Percentiles rank a stretch among this genome's conserved stretches.
Conservation (phyloP, 2,797 vertebrate genomes). For the Sebastes trivittatus region DNA sequence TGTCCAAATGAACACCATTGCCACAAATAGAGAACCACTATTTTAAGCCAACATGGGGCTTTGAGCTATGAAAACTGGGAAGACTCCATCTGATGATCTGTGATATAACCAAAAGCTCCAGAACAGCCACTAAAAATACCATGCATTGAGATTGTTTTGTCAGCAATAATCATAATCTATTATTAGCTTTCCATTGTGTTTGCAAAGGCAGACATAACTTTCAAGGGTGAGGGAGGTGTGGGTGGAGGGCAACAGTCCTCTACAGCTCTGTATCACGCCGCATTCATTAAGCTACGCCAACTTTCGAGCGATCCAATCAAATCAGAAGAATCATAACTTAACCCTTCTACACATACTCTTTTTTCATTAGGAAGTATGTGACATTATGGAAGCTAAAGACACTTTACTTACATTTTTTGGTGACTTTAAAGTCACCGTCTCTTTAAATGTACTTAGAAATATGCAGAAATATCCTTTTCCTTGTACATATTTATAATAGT, state of each 20-base stretch:
- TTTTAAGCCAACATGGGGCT: not conserved
- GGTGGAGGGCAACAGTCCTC: not conserved
- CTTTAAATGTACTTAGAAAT: not conserved
- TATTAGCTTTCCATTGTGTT: not conserved
- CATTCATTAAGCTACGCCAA: not conserved
- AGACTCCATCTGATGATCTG: not conserved
- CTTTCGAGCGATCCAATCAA: not conserved
- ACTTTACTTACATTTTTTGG: not conserved
- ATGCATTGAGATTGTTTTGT: not conserved
- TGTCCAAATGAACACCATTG: too few relatives aligned
- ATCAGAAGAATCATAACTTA: not conserved
- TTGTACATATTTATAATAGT: not conserved
- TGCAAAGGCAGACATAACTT: not conserved
- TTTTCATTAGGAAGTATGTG: not conserved
- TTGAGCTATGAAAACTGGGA: not conserved
- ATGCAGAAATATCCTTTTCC: not conserved
- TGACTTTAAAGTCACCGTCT: not conserved
- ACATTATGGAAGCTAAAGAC: not conserved
- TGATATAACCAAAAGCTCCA: not conserved
- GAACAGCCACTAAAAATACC: not conserved
- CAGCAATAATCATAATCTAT: not conserved
- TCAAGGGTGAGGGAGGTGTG: not conserved
- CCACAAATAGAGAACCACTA: too few relatives aligned
- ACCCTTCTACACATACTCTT: not conserved
- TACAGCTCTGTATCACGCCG: not conserved